phyloP scores from a whole-genome alignment of 2,888 invertebrate species.

The Eumacrocentrus americanus region DNA sequence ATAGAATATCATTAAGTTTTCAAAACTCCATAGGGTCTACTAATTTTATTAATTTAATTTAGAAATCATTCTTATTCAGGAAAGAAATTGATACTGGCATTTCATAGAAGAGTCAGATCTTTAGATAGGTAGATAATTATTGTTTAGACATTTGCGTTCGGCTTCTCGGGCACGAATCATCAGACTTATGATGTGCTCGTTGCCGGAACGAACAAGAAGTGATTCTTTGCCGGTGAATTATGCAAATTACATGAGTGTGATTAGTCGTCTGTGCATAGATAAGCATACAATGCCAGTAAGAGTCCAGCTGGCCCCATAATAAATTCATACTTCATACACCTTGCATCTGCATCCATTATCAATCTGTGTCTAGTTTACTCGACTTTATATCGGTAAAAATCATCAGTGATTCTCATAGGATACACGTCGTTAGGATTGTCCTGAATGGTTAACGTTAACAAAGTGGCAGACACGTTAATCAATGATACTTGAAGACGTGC shows the following conservation, averaged over 20 bases:
- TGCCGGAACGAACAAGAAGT: constrained; percentile 24
- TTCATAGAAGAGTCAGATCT: constrained; percentile 4
- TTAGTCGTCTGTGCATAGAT: neutral
- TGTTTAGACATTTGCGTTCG: neutral
- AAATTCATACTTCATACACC: no score
- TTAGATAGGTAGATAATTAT: neutral
- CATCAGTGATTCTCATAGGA: neutral
- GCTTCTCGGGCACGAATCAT: constrained; percentile 5
- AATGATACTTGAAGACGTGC: neutral
- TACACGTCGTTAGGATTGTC: neutral
- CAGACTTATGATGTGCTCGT: constrained; percentile 9
- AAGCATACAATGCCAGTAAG: no score
- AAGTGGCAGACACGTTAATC: neutral
- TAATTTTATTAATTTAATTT: no score
- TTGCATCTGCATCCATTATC: no score
- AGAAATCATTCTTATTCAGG: no score
- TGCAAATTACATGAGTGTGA: constrained; percentile 17
- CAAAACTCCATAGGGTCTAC: no score
- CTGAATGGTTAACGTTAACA: neutral
- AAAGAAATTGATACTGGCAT: no score
- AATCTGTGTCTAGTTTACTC: no score
- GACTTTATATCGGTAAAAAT: no score
- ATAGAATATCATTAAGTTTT: no score
- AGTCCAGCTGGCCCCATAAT: no score
- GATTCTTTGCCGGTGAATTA: constrained; percentile 19